Conservation (phyloP, 1,140 invertebrate genomes). For the Drepana arcuata region DNA sequence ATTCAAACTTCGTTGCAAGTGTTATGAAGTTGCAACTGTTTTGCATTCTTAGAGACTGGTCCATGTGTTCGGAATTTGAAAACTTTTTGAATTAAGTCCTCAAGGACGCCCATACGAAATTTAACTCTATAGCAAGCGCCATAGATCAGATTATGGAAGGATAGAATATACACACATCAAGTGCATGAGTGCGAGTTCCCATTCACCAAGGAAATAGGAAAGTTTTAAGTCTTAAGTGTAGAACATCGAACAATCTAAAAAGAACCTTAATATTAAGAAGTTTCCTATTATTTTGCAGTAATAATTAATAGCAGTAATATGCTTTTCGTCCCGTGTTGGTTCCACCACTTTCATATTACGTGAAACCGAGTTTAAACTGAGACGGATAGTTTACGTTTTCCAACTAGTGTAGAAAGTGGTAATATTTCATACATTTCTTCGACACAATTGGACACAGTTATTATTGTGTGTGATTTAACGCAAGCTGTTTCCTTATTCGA, state of each 20-base stretch:
- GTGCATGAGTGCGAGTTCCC: constrained; percentile 29
- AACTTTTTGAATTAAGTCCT: constrained; percentile 20
- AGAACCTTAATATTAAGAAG: too few species aligned
- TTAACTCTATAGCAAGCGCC: constrained; percentile 2
- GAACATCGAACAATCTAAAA: too few species aligned
- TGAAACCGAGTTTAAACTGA: too few species aligned
- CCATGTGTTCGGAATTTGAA: constrained; percentile 26
- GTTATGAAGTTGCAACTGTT: constrained; percentile 16
- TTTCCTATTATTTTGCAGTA: too few species aligned
- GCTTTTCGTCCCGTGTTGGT: not conserved
- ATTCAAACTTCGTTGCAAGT: constrained; percentile 19
- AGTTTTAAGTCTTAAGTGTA: not conserved
- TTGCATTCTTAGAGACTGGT: not conserved
- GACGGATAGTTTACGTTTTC: too few species aligned
- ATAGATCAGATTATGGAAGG: constrained; percentile 10
- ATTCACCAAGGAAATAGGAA: constrained; percentile 23
- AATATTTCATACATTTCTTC: too few species aligned
- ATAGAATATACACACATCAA: not conserved
- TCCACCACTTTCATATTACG: constrained; percentile 40
- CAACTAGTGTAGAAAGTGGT: too few species aligned
- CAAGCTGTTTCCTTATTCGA: too few species aligned
- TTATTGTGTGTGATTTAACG: too few species aligned
- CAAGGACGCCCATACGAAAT: constrained; percentile 10
- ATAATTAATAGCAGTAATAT: too few species aligned
- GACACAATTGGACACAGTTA: too few species aligned